Percentiles rank a stretch among this genome's conserved stretches.
Conservation (phyloP, 2,888 invertebrate species). For the Macaria notata region DNA sequence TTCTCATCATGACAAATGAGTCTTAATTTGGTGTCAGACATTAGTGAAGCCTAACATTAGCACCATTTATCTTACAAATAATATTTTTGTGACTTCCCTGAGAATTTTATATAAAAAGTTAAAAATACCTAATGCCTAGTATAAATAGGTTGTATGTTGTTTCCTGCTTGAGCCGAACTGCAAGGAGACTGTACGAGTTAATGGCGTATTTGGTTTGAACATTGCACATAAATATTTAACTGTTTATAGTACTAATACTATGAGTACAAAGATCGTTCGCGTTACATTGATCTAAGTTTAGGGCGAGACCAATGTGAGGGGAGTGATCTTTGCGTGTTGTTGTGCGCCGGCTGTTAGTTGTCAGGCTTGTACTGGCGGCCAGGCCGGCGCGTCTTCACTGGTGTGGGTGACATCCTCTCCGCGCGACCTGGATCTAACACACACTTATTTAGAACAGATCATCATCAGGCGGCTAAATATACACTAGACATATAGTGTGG, state of each 20-base stretch:
- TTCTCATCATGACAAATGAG: conserved; percentile 75
- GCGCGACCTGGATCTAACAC: conserved; percentile 59
- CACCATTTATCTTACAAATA: conserved; percentile 80
- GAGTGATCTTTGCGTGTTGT: conserved; percentile 62
- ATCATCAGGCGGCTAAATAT: conserved; percentile 40
- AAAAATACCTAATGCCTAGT: conserved; percentile 80
- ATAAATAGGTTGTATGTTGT: conserved; percentile 76
- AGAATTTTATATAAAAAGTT: conserved; percentile 79
- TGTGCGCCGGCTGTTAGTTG: conserved; percentile 43
- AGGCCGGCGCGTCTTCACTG: conserved; percentile 42
- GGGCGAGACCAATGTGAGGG: conserved; percentile 72
- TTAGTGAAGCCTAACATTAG: conserved; percentile 80
- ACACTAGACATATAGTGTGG: conserved; percentile 37
- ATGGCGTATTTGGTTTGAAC: conserved; percentile 80
- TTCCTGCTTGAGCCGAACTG: conserved; percentile 78
- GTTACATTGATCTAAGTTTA: conserved; percentile 63
- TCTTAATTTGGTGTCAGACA: conserved; percentile 81
- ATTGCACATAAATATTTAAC: conserved; percentile 73
- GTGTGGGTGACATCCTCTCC: conserved; percentile 34
- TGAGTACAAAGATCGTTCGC: conserved; percentile 64
- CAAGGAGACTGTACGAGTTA: conserved; percentile 70
- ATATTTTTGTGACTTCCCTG: conserved; percentile 79
- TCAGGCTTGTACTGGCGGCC: conserved; percentile 43
- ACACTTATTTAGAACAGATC: conserved; percentile 43
- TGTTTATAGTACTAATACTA: conserved; percentile 59